A percentile compares a stretch with the other conserved stretches of the same genome.
Evolutionary conservation across 2,797 vertebrate genomes (phyloP).

Genomic region (Siniperca undulata): DNA sequence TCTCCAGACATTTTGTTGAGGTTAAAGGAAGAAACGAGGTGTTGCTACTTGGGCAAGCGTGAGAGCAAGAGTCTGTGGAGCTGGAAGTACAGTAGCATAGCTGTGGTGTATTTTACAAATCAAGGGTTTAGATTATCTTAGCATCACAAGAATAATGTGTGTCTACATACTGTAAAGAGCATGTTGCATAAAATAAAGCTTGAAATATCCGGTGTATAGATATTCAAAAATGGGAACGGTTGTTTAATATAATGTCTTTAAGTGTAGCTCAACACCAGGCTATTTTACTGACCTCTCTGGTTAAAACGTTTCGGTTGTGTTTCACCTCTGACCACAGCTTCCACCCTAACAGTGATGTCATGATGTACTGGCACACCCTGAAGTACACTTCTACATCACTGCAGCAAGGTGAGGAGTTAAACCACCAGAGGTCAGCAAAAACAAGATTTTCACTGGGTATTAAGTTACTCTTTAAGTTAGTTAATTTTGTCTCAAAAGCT

Average conservation of each 20-base stretch:
- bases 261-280: constrained; percentile 19
- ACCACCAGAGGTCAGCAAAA: neutral
- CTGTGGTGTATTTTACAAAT: constrained; percentile 38
- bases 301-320: neutral
- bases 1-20: constrained; percentile 29
- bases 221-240: neutral
- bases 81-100: constrained; percentile 4
- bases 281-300: neutral
- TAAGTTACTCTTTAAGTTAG: neutral
- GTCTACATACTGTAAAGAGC: constrained; percentile 12
- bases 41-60: neutral
- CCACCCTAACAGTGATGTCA: neutral
- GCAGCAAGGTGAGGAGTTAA: neutral
- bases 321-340: neutral
- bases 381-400: constrained; percentile 8
- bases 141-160: constrained; percentile 4
- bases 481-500: neutral
- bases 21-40: constrained; percentile 26
- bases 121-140: constrained; percentile 23
- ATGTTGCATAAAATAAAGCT: constrained; percentile 8
- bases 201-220: neutral
- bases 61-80: constrained; percentile 34
- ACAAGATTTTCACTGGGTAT: neutral
- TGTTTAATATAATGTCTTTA: neutral
- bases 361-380: constrained; percentile 2